Conservation (phyloP, 2,888 invertebrate species). For the Cryptophagus acutangulus region DNA sequence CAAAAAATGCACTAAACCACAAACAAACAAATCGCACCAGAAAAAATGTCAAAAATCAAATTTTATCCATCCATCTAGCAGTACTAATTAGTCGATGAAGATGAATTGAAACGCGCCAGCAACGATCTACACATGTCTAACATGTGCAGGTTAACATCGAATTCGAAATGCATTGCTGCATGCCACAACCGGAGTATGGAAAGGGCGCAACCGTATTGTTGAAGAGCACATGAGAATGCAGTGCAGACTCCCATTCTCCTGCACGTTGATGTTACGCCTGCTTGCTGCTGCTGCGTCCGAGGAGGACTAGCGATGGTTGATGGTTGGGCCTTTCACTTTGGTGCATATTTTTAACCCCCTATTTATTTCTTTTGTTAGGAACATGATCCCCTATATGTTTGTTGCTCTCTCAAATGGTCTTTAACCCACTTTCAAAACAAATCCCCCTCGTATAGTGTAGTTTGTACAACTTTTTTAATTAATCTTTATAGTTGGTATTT, state of each 20-base stretch:
- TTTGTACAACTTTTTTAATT: no score
- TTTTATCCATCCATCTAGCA: slow-evolving; percentile 12
- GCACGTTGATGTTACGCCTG: no score
- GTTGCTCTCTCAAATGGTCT: no score
- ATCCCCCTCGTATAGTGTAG: no score
- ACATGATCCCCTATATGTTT: not conserved
- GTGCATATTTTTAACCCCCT: no score
- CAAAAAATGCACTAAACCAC: no score
- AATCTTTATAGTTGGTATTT: no score
- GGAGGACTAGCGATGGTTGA: slow-evolving; percentile 11
- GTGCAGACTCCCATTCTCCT: slow-evolving; percentile 17
- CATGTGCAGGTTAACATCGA: slow-evolving; percentile 23
- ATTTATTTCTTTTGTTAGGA: not conserved
- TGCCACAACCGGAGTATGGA: slow-evolving; percentile 20
- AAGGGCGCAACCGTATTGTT: slow-evolving; percentile 31
- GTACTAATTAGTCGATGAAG: slow-evolving; percentile 22
- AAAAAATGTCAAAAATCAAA: slow-evolving; percentile 16
- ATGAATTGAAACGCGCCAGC: slow-evolving; percentile 18
- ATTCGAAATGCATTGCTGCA: slow-evolving; percentile 8
- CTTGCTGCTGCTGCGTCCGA: slow-evolving; percentile 5
- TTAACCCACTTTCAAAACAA: no score
- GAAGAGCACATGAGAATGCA: slow-evolving; percentile 24
- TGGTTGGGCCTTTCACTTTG: not conserved
- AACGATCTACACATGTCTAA: slow-evolving; percentile 25
- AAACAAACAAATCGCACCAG: slow-evolving; percentile 17